Conservation (phyloP, 2,113 vertebrate genomes). For the Rhizomys pruinosus region DNA sequence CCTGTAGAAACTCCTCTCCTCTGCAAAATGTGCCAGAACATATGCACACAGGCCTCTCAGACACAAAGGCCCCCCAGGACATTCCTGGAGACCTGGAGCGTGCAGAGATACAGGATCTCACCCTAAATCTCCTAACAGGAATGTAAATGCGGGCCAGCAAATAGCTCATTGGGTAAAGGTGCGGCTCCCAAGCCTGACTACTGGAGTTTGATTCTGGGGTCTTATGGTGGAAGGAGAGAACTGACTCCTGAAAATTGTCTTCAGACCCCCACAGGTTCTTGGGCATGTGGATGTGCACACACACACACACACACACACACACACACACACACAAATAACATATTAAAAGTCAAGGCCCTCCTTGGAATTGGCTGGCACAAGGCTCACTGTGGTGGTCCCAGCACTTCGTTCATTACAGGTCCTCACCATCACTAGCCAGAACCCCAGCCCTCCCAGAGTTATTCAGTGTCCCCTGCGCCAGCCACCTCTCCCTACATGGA, state of each 20-base stretch:
- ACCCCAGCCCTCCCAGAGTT: background rate
- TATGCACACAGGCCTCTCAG: accelerated
- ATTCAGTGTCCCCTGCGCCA: background rate
- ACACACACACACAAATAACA: background rate
- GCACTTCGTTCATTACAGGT: background rate
- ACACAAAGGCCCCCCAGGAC: background rate
- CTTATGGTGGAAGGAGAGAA: background rate
- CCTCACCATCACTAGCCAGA: background rate
- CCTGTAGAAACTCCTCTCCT: background rate
- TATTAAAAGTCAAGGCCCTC: background rate
- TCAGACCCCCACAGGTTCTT: background rate
- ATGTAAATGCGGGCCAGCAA: background rate
- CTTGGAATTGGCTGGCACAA: background rate
- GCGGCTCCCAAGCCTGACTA: background rate
- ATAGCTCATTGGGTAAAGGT: background rate
- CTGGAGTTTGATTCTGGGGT: background rate
- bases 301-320: background rate
- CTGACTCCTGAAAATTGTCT: background rate
- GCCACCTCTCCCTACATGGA: background rate
- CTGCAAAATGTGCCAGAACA: background rate
- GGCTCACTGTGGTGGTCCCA: background rate
- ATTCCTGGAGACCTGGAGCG: background rate
- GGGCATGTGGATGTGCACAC: background rate
- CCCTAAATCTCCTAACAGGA: background rate
- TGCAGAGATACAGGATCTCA: background rate